Percentiles rank a stretch among this genome's conserved stretches.
phyloP scores from a whole-genome alignment of 92 coral and sea anemone species.

The Phenganax subtilis region DNA sequence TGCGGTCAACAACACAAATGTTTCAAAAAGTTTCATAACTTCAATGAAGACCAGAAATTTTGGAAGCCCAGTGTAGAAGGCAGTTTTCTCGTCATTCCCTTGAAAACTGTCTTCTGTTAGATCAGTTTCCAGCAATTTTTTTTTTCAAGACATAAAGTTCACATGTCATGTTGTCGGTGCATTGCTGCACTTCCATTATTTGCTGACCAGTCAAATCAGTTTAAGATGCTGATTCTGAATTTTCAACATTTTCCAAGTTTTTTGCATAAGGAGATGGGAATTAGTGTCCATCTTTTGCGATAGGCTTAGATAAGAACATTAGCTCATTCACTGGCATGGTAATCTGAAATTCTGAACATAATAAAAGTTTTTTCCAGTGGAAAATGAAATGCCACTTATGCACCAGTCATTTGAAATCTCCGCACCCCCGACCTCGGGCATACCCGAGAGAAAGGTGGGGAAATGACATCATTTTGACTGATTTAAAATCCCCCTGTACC shows the following conservation, averaged over 20 bases:
- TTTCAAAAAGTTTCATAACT: constrained; percentile 21
- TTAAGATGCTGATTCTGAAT: constrained; percentile 42
- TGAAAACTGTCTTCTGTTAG: constrained; percentile 41
- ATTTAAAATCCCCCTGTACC: too few species aligned
- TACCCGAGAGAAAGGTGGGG: too few species aligned
- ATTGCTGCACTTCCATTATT: constrained; percentile 32
- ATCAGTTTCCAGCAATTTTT: constrained; percentile 36
- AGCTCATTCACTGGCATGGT: too few species aligned
- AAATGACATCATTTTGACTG: too few species aligned
- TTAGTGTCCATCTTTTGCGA: too few species aligned
- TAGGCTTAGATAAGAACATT: too few species aligned
- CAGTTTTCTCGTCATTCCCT: constrained; percentile 50
- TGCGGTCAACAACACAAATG: constrained; percentile 7
- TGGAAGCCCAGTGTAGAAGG: constrained; percentile 53
- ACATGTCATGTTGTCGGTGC: constrained; percentile 28
- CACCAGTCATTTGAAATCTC: too few species aligned
- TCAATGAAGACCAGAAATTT: constrained; percentile 14
- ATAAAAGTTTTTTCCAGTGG: too few species aligned
- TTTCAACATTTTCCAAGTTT: not conserved
- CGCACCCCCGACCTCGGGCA: too few species aligned
- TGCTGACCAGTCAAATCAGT: constrained; percentile 38
- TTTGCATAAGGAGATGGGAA: too few species aligned
- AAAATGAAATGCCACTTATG: too few species aligned
- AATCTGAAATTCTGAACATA: too few species aligned
- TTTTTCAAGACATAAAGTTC: constrained; percentile 46